These are phyloP conservation scores for Archocentrus centrarchus DNA, from an alignment of 2,113 vertebrate species.

Conservation along the genomic window DNA sequence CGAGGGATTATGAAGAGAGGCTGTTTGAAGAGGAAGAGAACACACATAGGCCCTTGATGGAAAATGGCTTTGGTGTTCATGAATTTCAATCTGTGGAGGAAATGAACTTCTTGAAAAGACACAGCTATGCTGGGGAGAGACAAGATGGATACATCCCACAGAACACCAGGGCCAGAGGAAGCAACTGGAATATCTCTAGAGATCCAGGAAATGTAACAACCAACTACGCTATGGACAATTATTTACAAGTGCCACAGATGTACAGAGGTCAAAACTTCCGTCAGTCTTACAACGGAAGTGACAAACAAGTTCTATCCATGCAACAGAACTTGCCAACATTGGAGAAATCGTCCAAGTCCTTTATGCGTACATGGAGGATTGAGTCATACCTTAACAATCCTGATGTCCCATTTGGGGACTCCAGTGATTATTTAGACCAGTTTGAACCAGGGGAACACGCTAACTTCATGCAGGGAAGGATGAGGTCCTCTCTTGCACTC, in stretches of 20 bases:
- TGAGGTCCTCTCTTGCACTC: conserved; percentile 88
- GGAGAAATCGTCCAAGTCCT: conserved; percentile 89
- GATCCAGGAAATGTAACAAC: conserved; percentile 81
- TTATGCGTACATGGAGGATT: conserved; percentile 90
- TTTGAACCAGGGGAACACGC: conserved; percentile 85
- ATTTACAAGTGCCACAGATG: conserved; percentile 76
- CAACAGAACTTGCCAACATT: conserved; percentile 91
- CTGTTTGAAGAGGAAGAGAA: conserved; percentile 73
- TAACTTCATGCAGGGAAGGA: conserved; percentile 83
- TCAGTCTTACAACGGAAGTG: conserved; percentile 88
- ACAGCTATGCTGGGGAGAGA: conserved; percentile 95
- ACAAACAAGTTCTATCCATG: conserved; percentile 84
- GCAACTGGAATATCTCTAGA: conserved; percentile 86
- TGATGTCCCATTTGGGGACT: conserved; percentile 80
- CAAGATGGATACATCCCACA: conserved; percentile 82
- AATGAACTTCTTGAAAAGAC: conserved; percentile 88
- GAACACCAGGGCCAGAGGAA: conserved; percentile 78
- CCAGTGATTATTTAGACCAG: conserved; percentile 79
- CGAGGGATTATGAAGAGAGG: conserved; percentile 76
- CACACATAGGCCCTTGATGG: conserved; percentile 71
- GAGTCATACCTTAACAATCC: conserved; percentile 91
- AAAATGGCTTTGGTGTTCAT: conserved; percentile 77
- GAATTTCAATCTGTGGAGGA: conserved; percentile 81
- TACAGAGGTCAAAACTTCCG: conserved; percentile 84
- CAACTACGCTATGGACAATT: conserved; percentile 77